phyloP scores from a whole-genome alignment of 2,113 vertebrate genomes.

The Chaenogobius annularis region DNA sequence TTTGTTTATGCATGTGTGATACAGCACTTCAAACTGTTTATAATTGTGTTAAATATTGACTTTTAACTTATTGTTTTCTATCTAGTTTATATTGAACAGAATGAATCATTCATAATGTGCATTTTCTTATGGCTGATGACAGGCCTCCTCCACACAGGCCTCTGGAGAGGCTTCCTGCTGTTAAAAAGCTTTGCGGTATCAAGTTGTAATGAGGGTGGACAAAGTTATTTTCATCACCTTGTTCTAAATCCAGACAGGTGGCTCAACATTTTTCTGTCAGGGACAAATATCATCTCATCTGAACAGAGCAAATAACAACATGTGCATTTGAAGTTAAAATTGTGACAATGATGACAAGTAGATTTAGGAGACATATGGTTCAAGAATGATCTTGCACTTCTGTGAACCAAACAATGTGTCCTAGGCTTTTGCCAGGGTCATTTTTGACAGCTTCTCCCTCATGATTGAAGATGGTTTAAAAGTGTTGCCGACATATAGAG shows the following conservation, averaged over 20 bases:
- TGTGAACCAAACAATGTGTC: background rate
- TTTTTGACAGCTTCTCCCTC: background rate
- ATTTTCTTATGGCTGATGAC: background rate
- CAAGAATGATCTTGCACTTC: background rate
- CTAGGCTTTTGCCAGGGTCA: background rate
- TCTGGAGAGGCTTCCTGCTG: background rate
- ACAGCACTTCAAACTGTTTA: background rate
- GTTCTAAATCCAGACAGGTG: slow-evolving; percentile 38
- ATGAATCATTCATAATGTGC: background rate
- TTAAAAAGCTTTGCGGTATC: slow-evolving; percentile 30
- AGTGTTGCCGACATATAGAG: background rate
- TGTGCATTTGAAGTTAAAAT: slow-evolving; percentile 21
- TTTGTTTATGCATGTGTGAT: background rate
- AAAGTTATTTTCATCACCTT: slow-evolving; percentile 42
- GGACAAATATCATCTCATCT: slow-evolving; percentile 39
- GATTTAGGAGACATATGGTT: background rate
- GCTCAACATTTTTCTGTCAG: slow-evolving; percentile 9
- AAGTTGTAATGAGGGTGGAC: slow-evolving; percentile 35
- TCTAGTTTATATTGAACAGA: background rate
- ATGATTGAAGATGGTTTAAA: background rate
- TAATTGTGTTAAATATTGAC: background rate
- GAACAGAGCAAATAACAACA: background rate
- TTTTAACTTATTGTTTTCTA: background rate
- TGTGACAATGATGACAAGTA: slow-evolving; percentile 7
- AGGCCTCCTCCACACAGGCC: background rate